Evolutionary conservation across 2,113 vertebrate species (phyloP).

Genomic region (Paradisaea rubra): DNA sequence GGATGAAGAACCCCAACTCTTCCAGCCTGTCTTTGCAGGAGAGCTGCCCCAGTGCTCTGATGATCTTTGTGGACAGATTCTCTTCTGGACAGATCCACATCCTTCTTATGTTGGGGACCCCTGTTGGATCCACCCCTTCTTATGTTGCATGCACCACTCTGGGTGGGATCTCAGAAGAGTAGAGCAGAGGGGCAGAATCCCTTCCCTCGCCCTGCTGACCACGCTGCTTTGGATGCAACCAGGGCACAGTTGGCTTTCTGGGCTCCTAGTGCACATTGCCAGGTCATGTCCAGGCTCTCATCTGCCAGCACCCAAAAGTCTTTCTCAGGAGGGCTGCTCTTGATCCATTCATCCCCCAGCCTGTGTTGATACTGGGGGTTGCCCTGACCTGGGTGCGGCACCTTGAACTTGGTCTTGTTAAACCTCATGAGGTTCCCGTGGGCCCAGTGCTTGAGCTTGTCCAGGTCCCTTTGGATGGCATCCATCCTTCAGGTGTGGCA

Average conservation of each 20-base stretch:
- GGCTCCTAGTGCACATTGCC: not conserved
- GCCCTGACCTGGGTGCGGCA: not conserved
- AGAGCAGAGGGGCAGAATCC: not conserved
- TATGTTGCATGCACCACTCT: not conserved
- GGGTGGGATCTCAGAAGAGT: no score
- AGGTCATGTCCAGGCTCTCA: not conserved
- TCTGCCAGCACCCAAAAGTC: not conserved
- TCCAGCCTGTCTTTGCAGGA: not conserved
- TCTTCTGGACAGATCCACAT: not conserved
- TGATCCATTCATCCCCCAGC: not conserved
- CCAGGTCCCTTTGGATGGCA: not conserved
- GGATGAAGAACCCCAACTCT: not conserved
- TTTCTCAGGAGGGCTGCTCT: not conserved
- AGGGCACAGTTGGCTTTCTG: fast-evolving
- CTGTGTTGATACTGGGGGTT: not conserved
- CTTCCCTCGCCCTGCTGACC: fast-evolving
- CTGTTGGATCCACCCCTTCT: not conserved
- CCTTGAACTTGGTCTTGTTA: not conserved
- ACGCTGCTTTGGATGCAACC: not conserved
- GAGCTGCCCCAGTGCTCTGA: not conserved
- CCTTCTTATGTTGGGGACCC: not conserved
- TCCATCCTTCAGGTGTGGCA: not conserved
- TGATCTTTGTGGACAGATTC: not conserved
- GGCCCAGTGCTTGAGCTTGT: not conserved
- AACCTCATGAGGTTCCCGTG: not conserved